phyloP scores from a whole-genome alignment of 2,888 invertebrate species.

The Criorhina ranunculi region DNA sequence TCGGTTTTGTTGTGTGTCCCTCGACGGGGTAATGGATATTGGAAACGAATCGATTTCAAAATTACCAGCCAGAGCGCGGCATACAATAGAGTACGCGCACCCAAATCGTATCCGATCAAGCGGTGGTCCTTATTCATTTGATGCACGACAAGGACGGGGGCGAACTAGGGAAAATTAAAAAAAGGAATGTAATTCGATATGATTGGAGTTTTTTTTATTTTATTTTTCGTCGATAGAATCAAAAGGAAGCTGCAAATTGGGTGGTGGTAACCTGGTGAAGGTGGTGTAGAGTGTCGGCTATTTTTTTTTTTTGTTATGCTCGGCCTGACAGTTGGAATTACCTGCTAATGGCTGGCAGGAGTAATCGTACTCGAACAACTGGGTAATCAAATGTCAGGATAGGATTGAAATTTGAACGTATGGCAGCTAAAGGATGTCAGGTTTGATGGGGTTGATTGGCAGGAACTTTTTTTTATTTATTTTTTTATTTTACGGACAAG shows the following conservation, averaged over 20 bases:
- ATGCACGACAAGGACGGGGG: slow-evolving; percentile 20
- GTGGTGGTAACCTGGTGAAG: slow-evolving; percentile 34
- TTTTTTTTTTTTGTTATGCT: slow-evolving; percentile 21
- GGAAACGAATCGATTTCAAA: slow-evolving; percentile 70
- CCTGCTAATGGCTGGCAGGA: slow-evolving; percentile 69
- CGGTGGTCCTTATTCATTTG: slow-evolving; percentile 39
- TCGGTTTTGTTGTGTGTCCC: slow-evolving; percentile 36
- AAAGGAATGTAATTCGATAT: slow-evolving; percentile 64
- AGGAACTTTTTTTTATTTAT: not conserved
- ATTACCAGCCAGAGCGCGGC: slow-evolving; percentile 17
- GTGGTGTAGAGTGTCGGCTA: slow-evolving; percentile 45
- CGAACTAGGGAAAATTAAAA: slow-evolving; percentile 41
- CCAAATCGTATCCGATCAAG: slow-evolving; percentile 44
- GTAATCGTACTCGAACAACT: slow-evolving; percentile 68
- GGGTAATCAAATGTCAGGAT: slow-evolving; percentile 61
- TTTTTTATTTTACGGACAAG: too few species aligned
- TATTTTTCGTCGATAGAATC: slow-evolving; percentile 20
- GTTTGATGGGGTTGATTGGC: slow-evolving; percentile 33
- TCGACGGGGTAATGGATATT: slow-evolving; percentile 70
- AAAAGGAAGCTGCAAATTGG: slow-evolving; percentile 61
- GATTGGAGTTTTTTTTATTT: slow-evolving; percentile 52
- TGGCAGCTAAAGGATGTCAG: slow-evolving; percentile 11
- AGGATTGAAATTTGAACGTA: slow-evolving; percentile 50
- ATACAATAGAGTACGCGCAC: slow-evolving; percentile 52
- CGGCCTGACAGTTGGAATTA: slow-evolving; percentile 67